phyloP scores from a whole-genome alignment of 2,888 invertebrate species.

The Dynastes tityus region DNA sequence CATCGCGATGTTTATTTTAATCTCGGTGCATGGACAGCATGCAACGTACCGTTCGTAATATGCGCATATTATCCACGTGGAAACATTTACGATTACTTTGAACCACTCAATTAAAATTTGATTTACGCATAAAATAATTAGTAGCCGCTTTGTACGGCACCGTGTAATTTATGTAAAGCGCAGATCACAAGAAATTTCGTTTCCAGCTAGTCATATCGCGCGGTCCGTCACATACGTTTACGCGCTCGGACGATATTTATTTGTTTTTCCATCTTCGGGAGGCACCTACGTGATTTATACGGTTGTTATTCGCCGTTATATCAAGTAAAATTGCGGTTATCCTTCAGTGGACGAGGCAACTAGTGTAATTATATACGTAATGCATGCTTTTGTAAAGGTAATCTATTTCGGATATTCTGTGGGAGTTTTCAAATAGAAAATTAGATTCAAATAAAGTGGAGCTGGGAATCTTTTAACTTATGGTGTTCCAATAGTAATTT shows the following conservation, averaged over 20 bases:
- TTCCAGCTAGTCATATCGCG: constrained; percentile 50
- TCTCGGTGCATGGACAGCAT: neutral
- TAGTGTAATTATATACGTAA: neutral
- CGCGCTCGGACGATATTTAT: constrained; percentile 7
- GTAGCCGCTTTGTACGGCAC: constrained; percentile 62
- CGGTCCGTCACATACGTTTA: constrained; percentile 1
- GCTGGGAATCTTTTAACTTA: no score
- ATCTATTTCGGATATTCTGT: no score
- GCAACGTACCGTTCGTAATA: neutral
- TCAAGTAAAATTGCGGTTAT: neutral
- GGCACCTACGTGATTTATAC: constrained; percentile 32
- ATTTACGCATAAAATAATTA: constrained; percentile 67
- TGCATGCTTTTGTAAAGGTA: no score
- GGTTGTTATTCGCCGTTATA: constrained; percentile 31
- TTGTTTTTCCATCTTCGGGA: constrained; percentile 26
- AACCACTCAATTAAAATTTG: constrained; percentile 64
- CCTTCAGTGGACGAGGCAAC: neutral
- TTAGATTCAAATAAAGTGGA: no score
- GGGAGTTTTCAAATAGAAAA: neutral
- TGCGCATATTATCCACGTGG: constrained; percentile 46
- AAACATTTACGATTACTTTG: constrained; percentile 62
- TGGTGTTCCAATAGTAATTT: no score
- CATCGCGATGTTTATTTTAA: constrained; percentile 36
- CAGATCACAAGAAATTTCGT: constrained; percentile 65
- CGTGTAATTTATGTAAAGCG: constrained; percentile 63